Conservation (phyloP, 2,113 vertebrate species). For the Ginglymostoma cirratum region DNA sequence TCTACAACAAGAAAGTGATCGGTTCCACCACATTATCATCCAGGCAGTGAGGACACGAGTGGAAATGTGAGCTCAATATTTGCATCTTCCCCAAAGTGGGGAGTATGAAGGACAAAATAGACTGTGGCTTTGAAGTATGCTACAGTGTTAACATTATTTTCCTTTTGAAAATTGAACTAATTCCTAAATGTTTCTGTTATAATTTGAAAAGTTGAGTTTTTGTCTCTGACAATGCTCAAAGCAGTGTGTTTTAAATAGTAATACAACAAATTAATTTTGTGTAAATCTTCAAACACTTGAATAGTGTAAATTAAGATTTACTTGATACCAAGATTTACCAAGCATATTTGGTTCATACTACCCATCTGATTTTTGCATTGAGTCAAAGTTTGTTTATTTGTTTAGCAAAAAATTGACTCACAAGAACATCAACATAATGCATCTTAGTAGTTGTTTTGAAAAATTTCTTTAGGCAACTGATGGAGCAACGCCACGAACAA, state of each 20-base stretch:
- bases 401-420: neutral
- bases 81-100: neutral
- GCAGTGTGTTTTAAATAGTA: neutral
- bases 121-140: neutral
- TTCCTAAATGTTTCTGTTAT: neutral
- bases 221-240: neutral
- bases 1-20: neutral
- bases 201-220: neutral
- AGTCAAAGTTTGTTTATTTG: neutral
- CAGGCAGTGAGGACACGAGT: neutral
- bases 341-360: neutral
- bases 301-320: neutral
- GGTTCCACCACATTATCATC: neutral
- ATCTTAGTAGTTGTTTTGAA: neutral
- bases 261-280: neutral
- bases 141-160: neutral
- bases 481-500: slow-evolving; percentile 85
- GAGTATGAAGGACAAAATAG: neutral
- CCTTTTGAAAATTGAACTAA: neutral
- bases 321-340: too few species aligned
- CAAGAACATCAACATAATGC: neutral
- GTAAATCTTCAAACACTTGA: neutral
- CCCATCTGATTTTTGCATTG: too few species aligned
- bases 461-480: slow-evolving; percentile 74
- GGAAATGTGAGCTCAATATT: neutral